phyloP scores from a whole-genome alignment of 2,888 invertebrate species.

The Spilosoma lubricipeda region DNA sequence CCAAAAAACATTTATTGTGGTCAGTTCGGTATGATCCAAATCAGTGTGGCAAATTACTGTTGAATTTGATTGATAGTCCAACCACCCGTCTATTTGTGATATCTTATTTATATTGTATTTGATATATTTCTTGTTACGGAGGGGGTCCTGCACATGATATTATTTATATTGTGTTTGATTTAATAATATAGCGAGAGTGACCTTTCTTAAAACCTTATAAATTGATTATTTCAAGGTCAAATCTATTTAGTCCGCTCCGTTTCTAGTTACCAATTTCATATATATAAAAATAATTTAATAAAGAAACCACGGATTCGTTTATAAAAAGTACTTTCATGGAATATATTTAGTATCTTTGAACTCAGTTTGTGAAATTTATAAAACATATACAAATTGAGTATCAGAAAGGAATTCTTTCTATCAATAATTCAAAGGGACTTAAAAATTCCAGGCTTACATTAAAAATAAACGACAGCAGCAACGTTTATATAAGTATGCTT shows the following conservation, averaged over 20 bases:
- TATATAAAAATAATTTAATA: not conserved
- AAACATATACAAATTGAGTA: slow-evolving; percentile 1
- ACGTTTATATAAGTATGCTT: not conserved
- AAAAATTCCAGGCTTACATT: not conserved
- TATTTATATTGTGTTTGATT: not conserved
- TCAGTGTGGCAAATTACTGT: not conserved
- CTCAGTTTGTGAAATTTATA: not conserved
- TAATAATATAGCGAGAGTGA: no score
- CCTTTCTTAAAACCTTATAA: not conserved
- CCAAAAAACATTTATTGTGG: not conserved
- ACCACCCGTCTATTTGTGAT: not conserved
- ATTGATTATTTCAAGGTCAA: not conserved
- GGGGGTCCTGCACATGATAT: no score
- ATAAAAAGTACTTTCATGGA: not conserved
- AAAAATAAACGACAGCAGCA: not conserved
- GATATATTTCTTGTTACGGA: not conserved
- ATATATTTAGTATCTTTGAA: slow-evolving; percentile 1
- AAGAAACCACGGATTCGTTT: not conserved
- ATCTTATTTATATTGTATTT: not conserved
- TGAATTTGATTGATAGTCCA: slow-evolving; percentile 1
- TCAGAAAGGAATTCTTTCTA: not conserved
- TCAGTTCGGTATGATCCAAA: not conserved
- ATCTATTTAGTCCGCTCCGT: not conserved
- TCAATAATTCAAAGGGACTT: not conserved
- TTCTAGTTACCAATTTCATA: not conserved